Base-by-base conservation (phyloP, 2,888 invertebrate species). In the Tipula helvola region DNA sequence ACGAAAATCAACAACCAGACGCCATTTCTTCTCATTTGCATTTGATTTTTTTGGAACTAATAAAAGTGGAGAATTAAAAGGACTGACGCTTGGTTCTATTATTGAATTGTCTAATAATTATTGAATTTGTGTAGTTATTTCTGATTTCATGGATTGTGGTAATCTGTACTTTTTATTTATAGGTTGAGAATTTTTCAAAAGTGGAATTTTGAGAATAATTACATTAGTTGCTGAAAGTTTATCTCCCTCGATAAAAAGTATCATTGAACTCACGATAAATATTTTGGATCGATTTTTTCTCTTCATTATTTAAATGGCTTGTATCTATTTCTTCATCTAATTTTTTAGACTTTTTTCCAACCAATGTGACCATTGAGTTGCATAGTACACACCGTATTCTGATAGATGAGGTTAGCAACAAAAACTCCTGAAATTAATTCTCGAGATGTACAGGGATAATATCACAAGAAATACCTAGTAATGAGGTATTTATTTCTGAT, bases 1-100 rank as follows among this genome's bases (percentile, higher is more conserved):
- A 28, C 28, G 28, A 28, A 28, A 28, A 28, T 28, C 28, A 28
- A 28, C 2, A 28, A 86, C 86, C 3, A 87, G 44, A 1, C 87
- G 44, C 85, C 39, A 84, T 84, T 39, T 84, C 7, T 84, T 84
- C 5, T 84, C 36, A n/a, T 84, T 84, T n/a, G 36, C 3, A 36
- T 84, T 5, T 84, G 84, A 84, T 84, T 84, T 84, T 84, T 84
- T 84, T 5, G 84, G 84, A 84, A 84, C 84, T 36, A 84, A n/a
- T 84, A 84, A 39, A 28, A 84, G 36, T 36, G 84, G 84, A 84
- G 36, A 84, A 84, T 84, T 84, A 41, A 41, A 84, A 36, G 84
- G 47, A 36, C 86, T 86, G 4, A 36, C 28, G 47, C 47, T 86
- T 86, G 47, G 1, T 28, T 28, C 28, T 28, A 28, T 28, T 28